Percentiles rank a stretch among this genome's conserved stretches.
phyloP scores from a whole-genome alignment of 1,140 invertebrate species.

The Macrobrachium nipponense region DNA sequence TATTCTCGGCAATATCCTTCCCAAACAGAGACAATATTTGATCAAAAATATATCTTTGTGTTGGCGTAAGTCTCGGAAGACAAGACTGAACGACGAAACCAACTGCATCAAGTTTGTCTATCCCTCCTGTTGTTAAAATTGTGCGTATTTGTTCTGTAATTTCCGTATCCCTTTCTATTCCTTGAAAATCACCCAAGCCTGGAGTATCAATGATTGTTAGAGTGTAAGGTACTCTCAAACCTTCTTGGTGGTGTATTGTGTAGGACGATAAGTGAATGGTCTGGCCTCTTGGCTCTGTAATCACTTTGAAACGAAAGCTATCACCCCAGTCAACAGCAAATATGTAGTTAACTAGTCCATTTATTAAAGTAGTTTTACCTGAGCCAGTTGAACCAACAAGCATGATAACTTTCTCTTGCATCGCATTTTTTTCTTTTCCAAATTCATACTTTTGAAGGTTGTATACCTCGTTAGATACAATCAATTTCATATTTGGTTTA shows the following conservation, averaged over 20 bases:
- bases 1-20: conserved; percentile 21
- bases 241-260: conserved; percentile 21
- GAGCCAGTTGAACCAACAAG: background rate
- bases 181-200: conserved; percentile 25
- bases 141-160: conserved; percentile 3
- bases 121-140: conserved; percentile 16
- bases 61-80: conserved; percentile 18
- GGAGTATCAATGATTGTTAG: conserved; percentile 47
- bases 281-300: conserved; percentile 19
- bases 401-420: conserved; percentile 23
- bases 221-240: conserved; percentile 3
- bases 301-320: conserved; percentile 21
- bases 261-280: conserved; percentile 4
- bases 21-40: conserved; percentile 33
- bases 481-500: background rate
- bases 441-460: conserved; percentile 1
- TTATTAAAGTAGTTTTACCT: conserved; percentile 29
- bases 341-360: conserved; percentile 24
- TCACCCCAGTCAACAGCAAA: conserved; percentile 36
- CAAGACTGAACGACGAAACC: conserved; percentile 22
- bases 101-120: conserved; percentile 3
- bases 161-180: conserved; percentile 14
- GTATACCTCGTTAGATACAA: background rate
- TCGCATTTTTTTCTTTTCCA: background rate
- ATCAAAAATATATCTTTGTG: conserved; percentile 34